Conservation (phyloP, 2,888 invertebrate genomes). For the Lithophane socia region DNA sequence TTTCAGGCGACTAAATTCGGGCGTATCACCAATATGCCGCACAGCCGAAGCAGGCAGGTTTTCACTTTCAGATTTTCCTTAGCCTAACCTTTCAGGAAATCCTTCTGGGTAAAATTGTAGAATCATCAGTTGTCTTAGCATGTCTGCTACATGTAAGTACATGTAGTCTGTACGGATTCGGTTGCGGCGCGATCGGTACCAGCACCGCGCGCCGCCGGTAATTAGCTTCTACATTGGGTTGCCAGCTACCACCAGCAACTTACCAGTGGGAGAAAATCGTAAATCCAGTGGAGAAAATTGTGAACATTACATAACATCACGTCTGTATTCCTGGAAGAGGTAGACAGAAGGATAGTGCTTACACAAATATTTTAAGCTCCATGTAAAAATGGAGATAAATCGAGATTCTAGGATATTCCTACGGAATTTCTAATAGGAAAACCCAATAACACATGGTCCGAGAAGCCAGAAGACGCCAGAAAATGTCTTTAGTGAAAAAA, state of each 20-base stretch:
- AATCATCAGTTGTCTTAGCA: not conserved
- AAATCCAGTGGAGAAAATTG: not conserved
- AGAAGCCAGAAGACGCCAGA: not conserved
- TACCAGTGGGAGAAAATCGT: not conserved
- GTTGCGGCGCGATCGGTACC: slow-evolving; percentile 59
- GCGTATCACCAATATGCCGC: no score
- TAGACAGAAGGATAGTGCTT: no score
- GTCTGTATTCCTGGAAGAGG: no score
- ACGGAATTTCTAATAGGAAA: not conserved
- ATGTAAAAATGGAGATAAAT: not conserved
- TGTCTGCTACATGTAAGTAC: slow-evolving; percentile 36
- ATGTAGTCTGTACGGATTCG: slow-evolving; percentile 39
- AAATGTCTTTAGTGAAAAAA: not conserved
- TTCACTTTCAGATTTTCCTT: no score
- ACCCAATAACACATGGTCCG: no score
- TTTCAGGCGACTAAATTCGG: no score
- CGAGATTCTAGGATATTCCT: not conserved
- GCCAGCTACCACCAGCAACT: slow-evolving; percentile 13
- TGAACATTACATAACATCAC: no score
- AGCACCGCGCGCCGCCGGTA: slow-evolving; percentile 53
- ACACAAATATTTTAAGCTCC: no score
- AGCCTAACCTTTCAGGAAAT: no score
- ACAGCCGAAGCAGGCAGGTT: no score
- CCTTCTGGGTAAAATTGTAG: not conserved
- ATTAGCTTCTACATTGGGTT: slow-evolving; percentile 58